Evolutionary conservation across 1,140 invertebrate genomes (phyloP).

Genomic region (Drosophila teissieri): DNA sequence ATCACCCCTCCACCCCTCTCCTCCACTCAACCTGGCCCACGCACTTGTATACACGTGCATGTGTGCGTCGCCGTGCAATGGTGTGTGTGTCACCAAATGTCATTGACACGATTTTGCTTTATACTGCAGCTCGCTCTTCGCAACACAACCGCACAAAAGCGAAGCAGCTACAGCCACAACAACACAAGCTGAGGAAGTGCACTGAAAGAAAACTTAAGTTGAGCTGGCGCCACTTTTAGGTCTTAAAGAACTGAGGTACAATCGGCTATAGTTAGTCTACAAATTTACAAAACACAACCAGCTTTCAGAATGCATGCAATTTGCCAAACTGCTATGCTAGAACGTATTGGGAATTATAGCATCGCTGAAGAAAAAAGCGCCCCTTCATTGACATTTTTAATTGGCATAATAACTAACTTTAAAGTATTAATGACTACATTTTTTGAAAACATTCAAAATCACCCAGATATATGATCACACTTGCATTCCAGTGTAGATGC

Average conservation of each 20-base stretch:
- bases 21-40: conserved; percentile 15
- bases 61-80: conserved; percentile 12
- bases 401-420: too few relatives aligned
- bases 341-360: not conserved
- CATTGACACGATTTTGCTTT: conserved; percentile 81
- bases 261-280: not conserved
- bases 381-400: too few relatives aligned
- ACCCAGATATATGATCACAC: too few relatives aligned
- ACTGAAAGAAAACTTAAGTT: conserved; percentile 1
- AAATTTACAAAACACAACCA: not conserved
- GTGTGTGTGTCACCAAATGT: conserved; percentile 76
- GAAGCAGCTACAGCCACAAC: conserved; percentile 30
- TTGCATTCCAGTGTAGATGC: conserved; percentile 22
- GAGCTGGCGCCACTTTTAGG: too few relatives aligned
- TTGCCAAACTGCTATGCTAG: not conserved
- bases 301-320: too few relatives aligned
- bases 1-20: not conserved
- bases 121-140: conserved; percentile 65
- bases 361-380: too few relatives aligned
- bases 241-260: not conserved
- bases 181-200: conserved; percentile 8
- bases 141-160: conserved; percentile 44
- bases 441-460: too few relatives aligned
- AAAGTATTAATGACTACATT: too few relatives aligned
- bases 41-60: not conserved